phyloP scores from a whole-genome alignment of 2,888 invertebrate species.

The Plemyria rubiginata region DNA sequence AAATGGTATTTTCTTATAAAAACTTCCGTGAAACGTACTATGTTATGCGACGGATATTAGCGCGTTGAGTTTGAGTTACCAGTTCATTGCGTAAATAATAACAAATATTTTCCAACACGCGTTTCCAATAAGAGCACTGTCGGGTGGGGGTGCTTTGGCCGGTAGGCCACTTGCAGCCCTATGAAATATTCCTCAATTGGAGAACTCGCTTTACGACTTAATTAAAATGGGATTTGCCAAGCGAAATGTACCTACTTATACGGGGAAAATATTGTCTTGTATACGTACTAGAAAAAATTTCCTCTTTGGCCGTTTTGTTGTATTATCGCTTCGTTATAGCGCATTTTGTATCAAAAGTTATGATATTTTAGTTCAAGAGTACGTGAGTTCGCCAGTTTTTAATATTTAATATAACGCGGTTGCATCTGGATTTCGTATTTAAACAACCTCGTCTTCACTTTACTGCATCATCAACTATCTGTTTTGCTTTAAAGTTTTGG shows the following conservation, averaged over 20 bases:
- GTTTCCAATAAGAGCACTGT: slow-evolving; percentile 58
- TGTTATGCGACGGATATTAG: slow-evolving; percentile 70
- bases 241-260: not conserved
- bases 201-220: slow-evolving; percentile 5
- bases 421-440: too few species aligned
- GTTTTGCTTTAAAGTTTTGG: too few species aligned
- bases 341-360: too few species aligned
- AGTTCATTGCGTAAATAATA: slow-evolving; percentile 73
- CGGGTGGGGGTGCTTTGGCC: slow-evolving; percentile 20
- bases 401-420: too few species aligned
- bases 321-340: too few species aligned
- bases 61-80: slow-evolving; percentile 68
- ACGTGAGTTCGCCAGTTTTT: too few species aligned
- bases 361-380: too few species aligned
- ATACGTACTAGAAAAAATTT: too few species aligned
- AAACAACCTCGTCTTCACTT: too few species aligned
- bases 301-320: too few species aligned
- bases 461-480: too few species aligned
- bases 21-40: slow-evolving; percentile 71
- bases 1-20: slow-evolving; percentile 75
- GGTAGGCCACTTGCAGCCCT: slow-evolving; percentile 9
- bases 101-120: slow-evolving; percentile 77
- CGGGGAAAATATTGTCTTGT: not conserved
- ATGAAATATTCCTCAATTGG: slow-evolving; percentile 6
- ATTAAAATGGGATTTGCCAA: not conserved